Base-by-base conservation (phyloP, 2,888 invertebrate genomes). In the Venusia cambrica region DNA sequence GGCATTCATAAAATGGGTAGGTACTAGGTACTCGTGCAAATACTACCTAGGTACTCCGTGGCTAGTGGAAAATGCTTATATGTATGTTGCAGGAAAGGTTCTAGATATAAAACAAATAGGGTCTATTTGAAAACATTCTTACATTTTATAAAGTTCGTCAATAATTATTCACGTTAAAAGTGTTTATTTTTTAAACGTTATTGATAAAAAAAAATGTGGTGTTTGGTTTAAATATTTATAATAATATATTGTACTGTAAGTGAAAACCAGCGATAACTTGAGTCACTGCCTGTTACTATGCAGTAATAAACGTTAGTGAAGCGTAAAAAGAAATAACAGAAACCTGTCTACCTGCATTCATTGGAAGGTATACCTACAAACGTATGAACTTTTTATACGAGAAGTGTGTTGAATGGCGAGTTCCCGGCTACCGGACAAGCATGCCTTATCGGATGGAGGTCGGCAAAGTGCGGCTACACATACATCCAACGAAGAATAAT, bases 361-460 rank as follows among this genome's bases (percentile, higher is more conserved):
- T 37, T 28, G 30, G 32, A 37, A 33, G 33, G 20, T 40, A 45
- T 38, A 34, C 28, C 21, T 45, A 43, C 32, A 9, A 39, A 50
- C 48, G 38, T 51, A 48, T 49, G 57, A 56, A 59, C 69, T 65
- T 73, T 71, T 72, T 67, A 69, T 57, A 56, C 59, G 60, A 59
- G 59, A 58, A 56, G 55, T 59, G 54, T 56, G 61, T 55, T 55
- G 55, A 54, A 62, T 56, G 57, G 61, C 55, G 52, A 55, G 56
- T 58, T 57, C 55, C 56, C 42, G 43, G 59, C 73, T 72, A 73
- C 68, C 66, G 66, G 72, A 71, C 73, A 62, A 67, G 67, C 72
- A 54, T 55, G 62, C 73, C 74, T 73, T 75, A 75, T 74, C 74
- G 67, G 66, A 67, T 65, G 68, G 59, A 71, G 70, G 64, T 61